Evolutionary conservation across 2,888 invertebrate species (phyloP).

Genomic region (Parelbella ahira): DNA sequence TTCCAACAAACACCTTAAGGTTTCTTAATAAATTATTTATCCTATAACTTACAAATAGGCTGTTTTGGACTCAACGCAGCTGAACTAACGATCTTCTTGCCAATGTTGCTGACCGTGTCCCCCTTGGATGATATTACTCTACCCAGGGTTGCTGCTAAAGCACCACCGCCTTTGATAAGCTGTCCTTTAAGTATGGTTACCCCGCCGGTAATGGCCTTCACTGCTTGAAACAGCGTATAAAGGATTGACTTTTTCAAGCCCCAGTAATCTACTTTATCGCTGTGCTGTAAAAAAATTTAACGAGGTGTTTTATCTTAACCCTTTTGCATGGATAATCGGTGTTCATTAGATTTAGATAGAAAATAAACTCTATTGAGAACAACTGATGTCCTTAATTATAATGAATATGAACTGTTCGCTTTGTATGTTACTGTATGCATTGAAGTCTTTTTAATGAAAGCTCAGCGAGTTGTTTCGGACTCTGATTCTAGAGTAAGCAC

Average conservation of each 20-base stretch:
- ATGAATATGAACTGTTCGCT: too few species aligned
- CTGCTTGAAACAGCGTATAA: constrained; percentile 91
- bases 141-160: constrained; percentile 67
- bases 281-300: constrained; percentile 38
- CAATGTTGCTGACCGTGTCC: constrained; percentile 88
- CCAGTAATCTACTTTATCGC: constrained; percentile 83
- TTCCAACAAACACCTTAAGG: too few species aligned
- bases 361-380: too few species aligned
- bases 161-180: constrained; percentile 90
- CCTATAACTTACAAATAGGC: constrained; percentile 36
- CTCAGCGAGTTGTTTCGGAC: too few species aligned
- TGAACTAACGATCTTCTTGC: constrained; percentile 88
- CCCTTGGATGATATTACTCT: constrained; percentile 87
- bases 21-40: too few species aligned
- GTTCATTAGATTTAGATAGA: too few species aligned
- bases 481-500: too few species aligned
- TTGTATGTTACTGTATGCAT: too few species aligned
- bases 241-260: constrained; percentile 90
- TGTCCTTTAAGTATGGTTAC: constrained; percentile 93
- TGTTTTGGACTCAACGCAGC: constrained; percentile 83
- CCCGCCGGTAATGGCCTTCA: constrained; percentile 93
- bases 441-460: too few species aligned
- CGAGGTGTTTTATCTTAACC: too few species aligned
- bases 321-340: too few species aligned
- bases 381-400: too few species aligned